Conservation (phyloP, 2,113 vertebrate genomes). For the Cyphomyrus plagiostoma region DNA sequence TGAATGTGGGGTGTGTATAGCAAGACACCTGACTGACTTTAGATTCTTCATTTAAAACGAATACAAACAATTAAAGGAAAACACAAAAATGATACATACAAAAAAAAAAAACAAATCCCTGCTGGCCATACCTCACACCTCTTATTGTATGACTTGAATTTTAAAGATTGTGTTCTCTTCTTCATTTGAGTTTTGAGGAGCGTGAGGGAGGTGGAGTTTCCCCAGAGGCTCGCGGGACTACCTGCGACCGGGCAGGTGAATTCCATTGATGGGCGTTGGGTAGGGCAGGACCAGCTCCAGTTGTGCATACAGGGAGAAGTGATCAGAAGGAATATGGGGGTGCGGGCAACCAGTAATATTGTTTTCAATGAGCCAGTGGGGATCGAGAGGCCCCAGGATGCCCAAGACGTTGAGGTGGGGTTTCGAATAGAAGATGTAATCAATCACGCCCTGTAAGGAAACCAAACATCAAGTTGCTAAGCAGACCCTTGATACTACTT, state of each 20-base stretch:
- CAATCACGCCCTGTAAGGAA: conserved; percentile 84
- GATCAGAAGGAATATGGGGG: conserved; percentile 95
- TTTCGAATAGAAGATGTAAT: conserved; percentile 98
- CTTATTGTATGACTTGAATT: conserved; percentile 60
- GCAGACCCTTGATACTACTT: background rate
- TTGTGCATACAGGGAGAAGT: conserved; percentile 98
- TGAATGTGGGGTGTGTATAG: conserved; percentile 62
- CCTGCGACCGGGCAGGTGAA: conserved; percentile 92
- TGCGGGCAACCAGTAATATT: conserved; percentile 94
- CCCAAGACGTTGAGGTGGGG: conserved; percentile 94
- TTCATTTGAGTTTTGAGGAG: conserved; percentile 63
- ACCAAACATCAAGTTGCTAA: background rate
- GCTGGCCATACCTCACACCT: conserved; percentile 89
- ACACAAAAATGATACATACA: conserved; percentile 75
- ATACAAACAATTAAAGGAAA: conserved; percentile 67
- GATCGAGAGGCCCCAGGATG: conserved; percentile 90
- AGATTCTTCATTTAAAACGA: conserved; percentile 71
- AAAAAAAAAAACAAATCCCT: conserved; percentile 72
- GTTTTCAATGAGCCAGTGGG: conserved; percentile 94
- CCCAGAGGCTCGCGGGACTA: conserved; percentile 77
- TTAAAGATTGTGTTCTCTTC: conserved; percentile 54
- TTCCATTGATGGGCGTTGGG: conserved; percentile 82
- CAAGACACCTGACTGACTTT: conserved; percentile 66
- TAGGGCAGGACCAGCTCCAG: conserved; percentile 95
- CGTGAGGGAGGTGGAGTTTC: conserved; percentile 56